Conservation (phyloP, 2,113 vertebrate species). For the Mustela lutreola region DNA sequence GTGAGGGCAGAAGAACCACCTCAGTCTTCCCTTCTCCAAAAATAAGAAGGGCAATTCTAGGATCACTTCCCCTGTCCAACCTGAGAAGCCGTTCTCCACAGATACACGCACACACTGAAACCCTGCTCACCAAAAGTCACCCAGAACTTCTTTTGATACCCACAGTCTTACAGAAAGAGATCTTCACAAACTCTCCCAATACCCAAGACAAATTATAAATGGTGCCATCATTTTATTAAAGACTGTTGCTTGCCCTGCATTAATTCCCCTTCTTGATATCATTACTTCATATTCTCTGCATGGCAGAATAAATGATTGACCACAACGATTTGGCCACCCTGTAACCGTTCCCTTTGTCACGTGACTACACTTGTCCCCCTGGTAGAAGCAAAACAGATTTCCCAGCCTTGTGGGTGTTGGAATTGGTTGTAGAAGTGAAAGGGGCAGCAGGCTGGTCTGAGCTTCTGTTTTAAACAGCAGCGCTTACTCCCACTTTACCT, state of each 20-base stretch:
- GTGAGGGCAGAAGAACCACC: not conserved
- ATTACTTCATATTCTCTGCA: not conserved
- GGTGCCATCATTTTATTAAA: not conserved
- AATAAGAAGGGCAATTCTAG: not conserved
- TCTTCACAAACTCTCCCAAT: not conserved
- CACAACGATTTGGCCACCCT: not conserved
- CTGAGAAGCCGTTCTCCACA: not conserved
- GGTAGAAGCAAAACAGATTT: not conserved
- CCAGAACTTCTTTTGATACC: not conserved
- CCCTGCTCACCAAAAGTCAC: not conserved
- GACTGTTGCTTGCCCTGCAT: not conserved
- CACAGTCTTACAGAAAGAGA: not conserved
- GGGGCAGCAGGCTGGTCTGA: not conserved
- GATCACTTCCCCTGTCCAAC: not conserved
- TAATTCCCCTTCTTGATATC: not conserved
- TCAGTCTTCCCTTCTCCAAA: not conserved
- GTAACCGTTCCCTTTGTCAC: not conserved
- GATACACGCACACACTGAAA: not conserved
- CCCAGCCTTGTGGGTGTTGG: fast-evolving
- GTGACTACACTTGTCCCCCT: not conserved
- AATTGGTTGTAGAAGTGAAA: not conserved
- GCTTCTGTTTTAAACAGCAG: not conserved
- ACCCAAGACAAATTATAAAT: not conserved
- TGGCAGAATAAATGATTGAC: not conserved
- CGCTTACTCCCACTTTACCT: not conserved